Base-by-base conservation (phyloP, 2,113 vertebrate species). In the Albula glossodonta region DNA sequence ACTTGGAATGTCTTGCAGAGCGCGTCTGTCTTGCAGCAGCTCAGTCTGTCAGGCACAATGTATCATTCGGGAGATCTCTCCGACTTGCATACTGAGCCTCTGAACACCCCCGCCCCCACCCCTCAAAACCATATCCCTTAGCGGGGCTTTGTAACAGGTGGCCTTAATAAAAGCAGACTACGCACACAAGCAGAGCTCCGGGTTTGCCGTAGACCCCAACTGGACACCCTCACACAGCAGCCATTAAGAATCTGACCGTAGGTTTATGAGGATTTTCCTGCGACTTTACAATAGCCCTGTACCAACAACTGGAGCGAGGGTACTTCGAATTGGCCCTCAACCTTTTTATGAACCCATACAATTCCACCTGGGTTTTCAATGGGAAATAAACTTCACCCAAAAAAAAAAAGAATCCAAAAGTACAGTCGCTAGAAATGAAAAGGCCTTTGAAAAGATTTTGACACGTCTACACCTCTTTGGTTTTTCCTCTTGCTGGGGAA, bases 401-500 rank as follows among this genome's bases (percentile, higher is more conserved):
- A 7, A 56, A 9, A 56, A 56, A 63, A 63, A 17, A 15, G 17
- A 19, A 63, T 63, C 17, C 12, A 63, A 63, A 63, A 17, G 12
- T 63, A 15, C 60, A 63, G 17, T 63, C 17, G 3, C 60, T 15
- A 63, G 17, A 63, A 63, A 63, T 4, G 7, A 12, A 13, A 63
- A 63, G 15, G 15, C 12, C 60, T 15, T 4, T 15, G 15, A 19
- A 63, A 4, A 63, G 60, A 63, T 19, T 63, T 15, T 17, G 60
- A 63, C 11, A 63, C 60, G 15, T 63, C 60, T 63, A 15, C 17
- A 19, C 60, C 12, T 63, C 15, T 63, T 63, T 11, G 53, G 53
- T 11, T 63, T 63, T 87, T 70, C 84, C 82, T 70, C 90, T 79
- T 83, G 49, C 85, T 31, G 70, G 86, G 88, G 91, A 87, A 90